These are phyloP conservation scores for Spea hammondii DNA, from an alignment of 2,797 vertebrate genomes.

Conservation along the genomic window DNA sequence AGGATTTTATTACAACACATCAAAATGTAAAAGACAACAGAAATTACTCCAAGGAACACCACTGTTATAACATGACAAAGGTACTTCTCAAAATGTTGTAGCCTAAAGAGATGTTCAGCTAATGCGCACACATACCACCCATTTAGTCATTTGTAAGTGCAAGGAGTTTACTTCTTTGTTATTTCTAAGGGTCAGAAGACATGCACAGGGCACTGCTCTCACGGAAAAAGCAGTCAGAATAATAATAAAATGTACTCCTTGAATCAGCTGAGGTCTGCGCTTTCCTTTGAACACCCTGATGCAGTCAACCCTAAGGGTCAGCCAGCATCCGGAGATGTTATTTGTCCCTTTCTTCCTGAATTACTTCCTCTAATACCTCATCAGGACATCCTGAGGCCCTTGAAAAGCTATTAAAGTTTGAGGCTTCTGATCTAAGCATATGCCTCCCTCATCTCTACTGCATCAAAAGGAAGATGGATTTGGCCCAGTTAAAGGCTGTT, in stretches of 20 bases:
- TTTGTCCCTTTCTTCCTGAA: slow-evolving; percentile 78
- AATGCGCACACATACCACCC: neutral
- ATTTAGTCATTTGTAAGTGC: slow-evolving; percentile 26
- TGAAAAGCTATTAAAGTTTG: slow-evolving; percentile 63
- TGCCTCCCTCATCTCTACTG: slow-evolving; percentile 56
- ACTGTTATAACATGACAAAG: slow-evolving; percentile 5
- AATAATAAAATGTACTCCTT: slow-evolving; percentile 24
- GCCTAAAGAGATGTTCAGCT: slow-evolving; percentile 46
- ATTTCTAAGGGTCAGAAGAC: slow-evolving; percentile 56
- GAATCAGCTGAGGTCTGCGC: slow-evolving; percentile 48
- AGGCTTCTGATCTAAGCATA: slow-evolving; percentile 63
- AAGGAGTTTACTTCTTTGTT: slow-evolving; percentile 48
- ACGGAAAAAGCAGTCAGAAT: slow-evolving; percentile 34
- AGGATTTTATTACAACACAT: slow-evolving; percentile 7
- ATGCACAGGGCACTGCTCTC: slow-evolving; percentile 1
- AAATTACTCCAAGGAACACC: neutral
- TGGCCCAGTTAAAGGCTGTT: slow-evolving; percentile 60
- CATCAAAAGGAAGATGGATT: slow-evolving; percentile 63
- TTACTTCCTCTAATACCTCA: slow-evolving; percentile 80
- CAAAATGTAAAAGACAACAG: slow-evolving; percentile 22
- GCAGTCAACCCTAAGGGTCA: slow-evolving; percentile 56
- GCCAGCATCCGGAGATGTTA: slow-evolving; percentile 65
- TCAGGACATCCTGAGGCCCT: slow-evolving; percentile 78
- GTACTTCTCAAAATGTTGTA: slow-evolving; percentile 47
- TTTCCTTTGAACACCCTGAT: slow-evolving; percentile 47